Evolutionary conservation across 2,888 invertebrate genomes (phyloP).

Genomic region (Temnothorax rugatulus): DNA sequence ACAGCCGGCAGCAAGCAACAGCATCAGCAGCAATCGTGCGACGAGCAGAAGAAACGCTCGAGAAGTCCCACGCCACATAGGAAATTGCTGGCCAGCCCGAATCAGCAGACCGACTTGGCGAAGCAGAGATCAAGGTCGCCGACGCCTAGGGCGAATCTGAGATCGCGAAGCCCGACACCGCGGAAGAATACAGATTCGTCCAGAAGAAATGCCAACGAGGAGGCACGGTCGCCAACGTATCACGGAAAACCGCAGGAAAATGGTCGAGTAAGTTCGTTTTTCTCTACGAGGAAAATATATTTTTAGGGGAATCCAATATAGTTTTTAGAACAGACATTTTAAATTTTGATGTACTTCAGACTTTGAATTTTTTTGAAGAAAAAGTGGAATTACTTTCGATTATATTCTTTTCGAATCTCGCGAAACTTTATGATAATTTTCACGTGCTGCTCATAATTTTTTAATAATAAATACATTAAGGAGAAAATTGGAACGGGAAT

Average conservation of each 20-base stretch:
- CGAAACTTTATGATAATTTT: not conserved
- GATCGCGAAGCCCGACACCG: slow-evolving; percentile 78
- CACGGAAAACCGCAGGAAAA: slow-evolving; percentile 77
- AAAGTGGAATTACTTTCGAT: not conserved
- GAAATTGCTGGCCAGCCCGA: slow-evolving; percentile 85
- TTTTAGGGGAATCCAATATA: not conserved
- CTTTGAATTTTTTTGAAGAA: not conserved
- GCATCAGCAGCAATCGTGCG: slow-evolving; percentile 55
- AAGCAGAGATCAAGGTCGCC: slow-evolving; percentile 83
- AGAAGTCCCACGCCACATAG: slow-evolving; percentile 87
- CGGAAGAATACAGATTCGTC: slow-evolving; percentile 54
- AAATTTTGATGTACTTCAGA: not conserved
- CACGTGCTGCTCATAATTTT: not conserved
- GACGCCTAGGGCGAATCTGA: slow-evolving; percentile 86
- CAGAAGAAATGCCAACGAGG: slow-evolving; percentile 60
- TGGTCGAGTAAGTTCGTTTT: slow-evolving; percentile 75
- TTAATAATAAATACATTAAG: not conserved
- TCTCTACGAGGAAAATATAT: not conserved
- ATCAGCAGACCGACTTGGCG: slow-evolving; percentile 76
- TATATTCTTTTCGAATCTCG: not conserved
- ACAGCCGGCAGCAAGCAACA: slow-evolving; percentile 51
- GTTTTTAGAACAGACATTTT: not conserved
- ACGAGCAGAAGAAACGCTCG: slow-evolving; percentile 83
- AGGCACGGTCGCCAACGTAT: slow-evolving; percentile 76
- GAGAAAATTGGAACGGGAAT: not conserved